Conservation (phyloP, 2,888 invertebrate genomes). For the Hymenopus coronatus region DNA sequence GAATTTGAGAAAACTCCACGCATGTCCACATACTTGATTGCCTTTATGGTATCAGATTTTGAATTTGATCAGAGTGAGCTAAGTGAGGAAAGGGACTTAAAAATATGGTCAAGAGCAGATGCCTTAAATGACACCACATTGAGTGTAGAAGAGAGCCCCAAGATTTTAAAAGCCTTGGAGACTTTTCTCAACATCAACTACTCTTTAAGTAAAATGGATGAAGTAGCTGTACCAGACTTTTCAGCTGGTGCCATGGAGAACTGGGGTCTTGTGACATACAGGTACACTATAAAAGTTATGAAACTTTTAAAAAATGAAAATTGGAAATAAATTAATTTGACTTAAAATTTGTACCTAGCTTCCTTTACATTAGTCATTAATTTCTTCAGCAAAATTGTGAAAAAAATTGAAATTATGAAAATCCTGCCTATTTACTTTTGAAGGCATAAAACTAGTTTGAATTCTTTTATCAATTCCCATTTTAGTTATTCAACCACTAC, state of each 20-base stretch:
- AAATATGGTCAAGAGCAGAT: constrained; percentile 67
- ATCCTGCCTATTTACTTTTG: too few relatives aligned
- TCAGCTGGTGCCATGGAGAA: constrained; percentile 75
- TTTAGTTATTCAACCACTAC: too few relatives aligned
- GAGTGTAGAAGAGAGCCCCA: constrained; percentile 57
- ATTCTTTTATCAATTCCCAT: too few relatives aligned
- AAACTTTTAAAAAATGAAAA: too few relatives aligned
- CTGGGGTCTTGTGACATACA: constrained; percentile 65
- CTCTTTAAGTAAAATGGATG: constrained; percentile 63
- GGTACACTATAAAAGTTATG: constrained; percentile 37
- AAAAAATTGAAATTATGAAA: too few relatives aligned
- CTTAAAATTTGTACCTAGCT: too few relatives aligned
- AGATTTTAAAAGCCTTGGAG: constrained; percentile 57
- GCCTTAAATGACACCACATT: constrained; percentile 65
- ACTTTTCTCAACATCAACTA: constrained; percentile 59
- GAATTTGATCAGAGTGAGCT: constrained; percentile 43
- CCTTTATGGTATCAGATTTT: constrained; percentile 77
- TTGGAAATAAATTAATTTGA: too few relatives aligned
- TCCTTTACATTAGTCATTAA: too few relatives aligned
- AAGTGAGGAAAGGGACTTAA: constrained; percentile 44
- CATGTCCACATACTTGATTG: constrained; percentile 64
- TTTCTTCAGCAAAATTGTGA: too few relatives aligned
- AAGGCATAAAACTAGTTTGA: too few relatives aligned
- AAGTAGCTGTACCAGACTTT: constrained; percentile 76
- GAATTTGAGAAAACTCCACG: constrained; percentile 50